These are phyloP conservation scores for Microtus oregoni DNA, from an alignment of 2,113 vertebrate species.

Conservation along the genomic window DNA sequence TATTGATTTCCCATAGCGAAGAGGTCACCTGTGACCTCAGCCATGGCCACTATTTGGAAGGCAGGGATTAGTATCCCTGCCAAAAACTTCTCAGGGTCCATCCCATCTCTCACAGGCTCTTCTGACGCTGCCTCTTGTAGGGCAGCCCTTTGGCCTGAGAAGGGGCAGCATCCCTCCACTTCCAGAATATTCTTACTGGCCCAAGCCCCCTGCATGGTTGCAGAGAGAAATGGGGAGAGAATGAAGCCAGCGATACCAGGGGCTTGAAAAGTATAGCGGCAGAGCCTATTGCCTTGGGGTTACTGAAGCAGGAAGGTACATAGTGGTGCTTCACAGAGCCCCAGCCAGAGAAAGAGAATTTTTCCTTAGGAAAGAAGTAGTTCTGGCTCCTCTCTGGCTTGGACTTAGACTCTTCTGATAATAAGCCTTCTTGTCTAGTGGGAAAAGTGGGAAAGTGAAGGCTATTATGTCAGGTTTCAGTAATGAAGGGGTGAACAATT, in stretches of 20 bases:
- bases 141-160: neutral
- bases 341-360: slow-evolving; percentile 60
- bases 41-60: slow-evolving; percentile 67
- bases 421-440: slow-evolving; percentile 61
- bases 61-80: slow-evolving; percentile 82
- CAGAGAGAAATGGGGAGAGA: neutral
- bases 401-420: slow-evolving; percentile 53
- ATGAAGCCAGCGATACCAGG: neutral
- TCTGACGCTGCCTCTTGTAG: slow-evolving; percentile 49
- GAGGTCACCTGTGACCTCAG: slow-evolving; percentile 86
- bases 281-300: slow-evolving; percentile 72
- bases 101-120: slow-evolving; percentile 77
- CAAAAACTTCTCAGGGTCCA: slow-evolving; percentile 80
- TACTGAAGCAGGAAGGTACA: neutral
- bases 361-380: slow-evolving; percentile 74
- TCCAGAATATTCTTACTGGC: slow-evolving; percentile 15
- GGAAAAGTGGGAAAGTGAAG: slow-evolving; percentile 35
- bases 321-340: slow-evolving; percentile 60
- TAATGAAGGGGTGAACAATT: neutral
- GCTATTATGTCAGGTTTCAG: slow-evolving; percentile 38
- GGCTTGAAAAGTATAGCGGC: slow-evolving; percentile 8
- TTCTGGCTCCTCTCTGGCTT: slow-evolving; percentile 72
- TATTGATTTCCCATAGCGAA: too few species aligned
- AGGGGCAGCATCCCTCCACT: slow-evolving; percentile 33
- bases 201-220: neutral